Percentiles rank a stretch among this genome's conserved stretches.
Evolutionary conservation across 2,797 vertebrate genomes (phyloP).

Genomic region (Phoebastria nigripes): DNA sequence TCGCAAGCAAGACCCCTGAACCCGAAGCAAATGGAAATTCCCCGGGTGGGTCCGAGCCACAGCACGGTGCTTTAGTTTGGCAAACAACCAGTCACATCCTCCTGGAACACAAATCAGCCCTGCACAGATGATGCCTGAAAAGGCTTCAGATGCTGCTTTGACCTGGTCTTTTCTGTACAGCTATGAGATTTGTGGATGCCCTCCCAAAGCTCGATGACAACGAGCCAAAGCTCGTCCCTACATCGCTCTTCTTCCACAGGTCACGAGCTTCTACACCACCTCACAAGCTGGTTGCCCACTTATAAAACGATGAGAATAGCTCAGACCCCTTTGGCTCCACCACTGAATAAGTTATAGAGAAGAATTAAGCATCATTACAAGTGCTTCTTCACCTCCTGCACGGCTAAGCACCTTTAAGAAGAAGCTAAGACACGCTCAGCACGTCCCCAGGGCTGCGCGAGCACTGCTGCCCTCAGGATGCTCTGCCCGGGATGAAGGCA

Average conservation of each 20-base stretch:
- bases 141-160: background rate
- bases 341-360: background rate
- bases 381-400: background rate
- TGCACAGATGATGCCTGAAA: accelerated
- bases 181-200: background rate
- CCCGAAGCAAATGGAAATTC: background rate
- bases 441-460: accelerated
- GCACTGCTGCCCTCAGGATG: background rate
- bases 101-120: background rate
- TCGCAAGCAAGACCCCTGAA: background rate
- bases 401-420: background rate
- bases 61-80: accelerated
- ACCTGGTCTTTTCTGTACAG: background rate
- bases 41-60: accelerated
- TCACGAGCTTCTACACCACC: background rate
- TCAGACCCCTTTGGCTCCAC: background rate
- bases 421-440: background rate
- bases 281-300: background rate
- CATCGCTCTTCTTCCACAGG: accelerated
- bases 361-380: background rate
- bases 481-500: background rate
- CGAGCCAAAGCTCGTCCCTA: background rate
- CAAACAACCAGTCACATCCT: accelerated
- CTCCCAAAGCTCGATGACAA: accelerated
- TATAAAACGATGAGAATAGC: background rate